phyloP scores from a whole-genome alignment of 2,113 vertebrate species.

The Actinemys pallida region DNA sequence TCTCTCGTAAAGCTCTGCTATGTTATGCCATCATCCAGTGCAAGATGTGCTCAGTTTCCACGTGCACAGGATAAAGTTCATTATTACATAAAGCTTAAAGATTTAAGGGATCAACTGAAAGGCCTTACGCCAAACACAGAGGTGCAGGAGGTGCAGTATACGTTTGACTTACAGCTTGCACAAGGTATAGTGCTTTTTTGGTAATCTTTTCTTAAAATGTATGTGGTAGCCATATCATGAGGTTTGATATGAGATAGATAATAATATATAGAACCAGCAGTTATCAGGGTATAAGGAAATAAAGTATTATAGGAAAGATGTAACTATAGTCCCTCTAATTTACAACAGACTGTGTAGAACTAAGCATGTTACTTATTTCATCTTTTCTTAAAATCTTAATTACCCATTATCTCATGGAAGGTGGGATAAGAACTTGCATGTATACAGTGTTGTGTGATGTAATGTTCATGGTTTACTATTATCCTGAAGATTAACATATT shows the following conservation, averaged over 20 bases:
- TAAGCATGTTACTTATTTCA: neutral
- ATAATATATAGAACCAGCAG: neutral
- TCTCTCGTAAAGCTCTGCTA: constrained; percentile 87
- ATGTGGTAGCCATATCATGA: neutral
- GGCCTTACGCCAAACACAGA: constrained; percentile 83
- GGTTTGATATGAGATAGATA: neutral
- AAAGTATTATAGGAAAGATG: neutral
- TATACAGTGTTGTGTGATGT: neutral
- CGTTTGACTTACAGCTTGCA: constrained; percentile 90
- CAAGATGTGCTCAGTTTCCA: constrained; percentile 97
- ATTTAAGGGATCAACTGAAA: constrained; percentile 93
- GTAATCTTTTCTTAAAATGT: neutral
- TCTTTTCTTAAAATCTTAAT: neutral
- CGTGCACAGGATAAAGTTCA: constrained; percentile 99
- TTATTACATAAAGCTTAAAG: constrained; percentile 97
- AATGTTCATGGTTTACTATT: neutral
- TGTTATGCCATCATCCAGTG: constrained; percentile 98
- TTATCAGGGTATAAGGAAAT: neutral
- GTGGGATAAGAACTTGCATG: neutral
- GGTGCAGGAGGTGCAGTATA: constrained; percentile 90
- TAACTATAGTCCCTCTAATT: neutral
- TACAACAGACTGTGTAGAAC: neutral
- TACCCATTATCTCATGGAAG: neutral
- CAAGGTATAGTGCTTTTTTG: constrained; percentile 82
- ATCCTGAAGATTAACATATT: constrained; percentile 2